Percentiles rank a stretch among this genome's conserved stretches.
Conservation (phyloP, 2,113 vertebrate genomes). For the Desmodus rotundus region DNA sequence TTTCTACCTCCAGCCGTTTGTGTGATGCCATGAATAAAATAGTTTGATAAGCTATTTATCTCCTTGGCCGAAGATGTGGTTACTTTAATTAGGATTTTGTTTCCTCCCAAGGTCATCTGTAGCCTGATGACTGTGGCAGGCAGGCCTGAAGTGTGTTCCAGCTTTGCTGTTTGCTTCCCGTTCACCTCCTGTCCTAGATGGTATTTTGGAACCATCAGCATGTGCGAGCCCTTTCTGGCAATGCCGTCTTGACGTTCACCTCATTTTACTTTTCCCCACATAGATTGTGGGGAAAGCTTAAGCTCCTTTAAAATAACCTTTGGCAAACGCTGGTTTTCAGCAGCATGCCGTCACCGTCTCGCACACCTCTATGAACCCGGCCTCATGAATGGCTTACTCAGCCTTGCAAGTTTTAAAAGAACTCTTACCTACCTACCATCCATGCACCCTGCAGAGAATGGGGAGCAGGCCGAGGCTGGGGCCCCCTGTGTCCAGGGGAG, state of each 20-base stretch:
- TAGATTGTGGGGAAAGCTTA: not conserved
- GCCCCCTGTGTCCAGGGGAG: not conserved
- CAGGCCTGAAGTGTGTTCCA: not conserved
- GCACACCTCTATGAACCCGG: not conserved
- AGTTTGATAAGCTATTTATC: not conserved
- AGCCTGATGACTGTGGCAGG: not conserved
- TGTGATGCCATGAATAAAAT: not conserved
- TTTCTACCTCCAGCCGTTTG: not conserved
- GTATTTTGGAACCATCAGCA: not conserved
- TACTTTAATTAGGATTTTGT: not conserved
- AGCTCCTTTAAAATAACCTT: slow-evolving; percentile 44
- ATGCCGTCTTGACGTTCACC: slow-evolving; percentile 28
- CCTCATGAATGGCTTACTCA: not conserved
- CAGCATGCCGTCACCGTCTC: slow-evolving; percentile 14
- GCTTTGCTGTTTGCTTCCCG: not conserved
- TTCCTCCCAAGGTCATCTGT: not conserved
- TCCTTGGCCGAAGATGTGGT: not conserved
- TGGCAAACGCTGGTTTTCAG: not conserved
- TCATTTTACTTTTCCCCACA: slow-evolving; percentile 32
- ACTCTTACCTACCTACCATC: not conserved
- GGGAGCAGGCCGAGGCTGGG: not conserved
- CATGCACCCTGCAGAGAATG: not conserved
- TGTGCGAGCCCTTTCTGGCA: not conserved
- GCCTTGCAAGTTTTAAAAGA: slow-evolving; percentile 51
- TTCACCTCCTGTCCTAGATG: not conserved